A percentile compares a stretch with the other conserved stretches of the same genome.
Evolutionary conservation across 1,140 invertebrate genomes (phyloP).

Genomic region (Trachelipus rathkii): DNA sequence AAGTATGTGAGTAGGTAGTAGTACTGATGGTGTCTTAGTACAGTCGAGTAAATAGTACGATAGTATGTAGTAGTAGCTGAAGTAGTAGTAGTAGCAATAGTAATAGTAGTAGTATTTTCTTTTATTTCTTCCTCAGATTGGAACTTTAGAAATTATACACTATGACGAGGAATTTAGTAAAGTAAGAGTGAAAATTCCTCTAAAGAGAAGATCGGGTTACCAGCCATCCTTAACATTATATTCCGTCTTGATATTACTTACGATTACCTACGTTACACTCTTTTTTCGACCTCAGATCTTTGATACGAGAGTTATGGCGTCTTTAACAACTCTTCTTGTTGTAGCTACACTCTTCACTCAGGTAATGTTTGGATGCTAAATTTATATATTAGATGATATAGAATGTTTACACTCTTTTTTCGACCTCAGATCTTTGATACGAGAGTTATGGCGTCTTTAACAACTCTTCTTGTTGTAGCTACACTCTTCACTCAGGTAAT

Average conservation of each 20-base stretch:
- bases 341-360: slow-evolving; percentile 26
- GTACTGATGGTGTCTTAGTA: no score
- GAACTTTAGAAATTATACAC: no score
- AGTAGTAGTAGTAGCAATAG: no score
- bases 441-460: slow-evolving; percentile 27
- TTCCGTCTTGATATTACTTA: slow-evolving; percentile 19
- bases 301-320: slow-evolving; percentile 25
- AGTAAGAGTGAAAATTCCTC: not conserved
- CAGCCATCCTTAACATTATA: slow-evolving; percentile 29
- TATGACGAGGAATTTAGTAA: not conserved
- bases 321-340: slow-evolving; percentile 26
- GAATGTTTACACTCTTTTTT: slow-evolving; percentile 27
- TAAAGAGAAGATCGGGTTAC: slow-evolving; percentile 5
- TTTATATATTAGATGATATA: no score
- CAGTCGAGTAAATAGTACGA: no score
- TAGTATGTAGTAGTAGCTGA: no score
- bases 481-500: no score
- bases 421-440: slow-evolving; percentile 20
- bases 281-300: slow-evolving; percentile 24
- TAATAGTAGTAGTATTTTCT: no score
- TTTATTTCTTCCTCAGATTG: no score
- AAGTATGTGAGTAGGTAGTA: no score
- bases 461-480: no score
- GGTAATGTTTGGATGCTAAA: not conserved
- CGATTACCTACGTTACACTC: slow-evolving; percentile 25